Base-by-base conservation (phyloP, 2,113 vertebrate genomes). In the Anthoscopus minutus region DNA sequence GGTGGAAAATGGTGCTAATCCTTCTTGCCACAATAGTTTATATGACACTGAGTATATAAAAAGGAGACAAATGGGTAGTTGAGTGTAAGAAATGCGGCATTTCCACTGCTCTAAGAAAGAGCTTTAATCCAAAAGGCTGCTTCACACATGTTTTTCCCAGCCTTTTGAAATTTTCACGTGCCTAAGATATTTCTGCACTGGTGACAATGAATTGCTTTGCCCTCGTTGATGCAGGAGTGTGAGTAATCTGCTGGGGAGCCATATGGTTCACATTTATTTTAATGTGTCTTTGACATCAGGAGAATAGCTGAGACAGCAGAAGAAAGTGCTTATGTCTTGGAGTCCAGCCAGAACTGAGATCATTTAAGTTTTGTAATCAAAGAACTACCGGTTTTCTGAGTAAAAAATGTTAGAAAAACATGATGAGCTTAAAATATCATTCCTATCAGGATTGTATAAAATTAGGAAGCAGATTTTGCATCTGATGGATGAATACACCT, bases 191-290 rank as follows among this genome's bases (percentile, higher is more conserved):
- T 97, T 97, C 96, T 95, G 89, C 4, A 0, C 92, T 96, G 88
- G 95, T 96, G 97, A 97, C 98, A 98, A 98, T 98, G 97, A 98
- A 97, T 97, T 97, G 97, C 96, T 97, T 98, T 98, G 97, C 98
- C 96, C 97, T 98, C 95, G 88, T 91, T 89, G 96, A 95, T 98
- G 95, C 91, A 91, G 86, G 92, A 96, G 95, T 77, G 30, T 35
- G 90, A 86, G 96, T 91, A 93, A 96, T 97, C 95, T 97, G 97
- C 97, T 66, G 96, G 65, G 96, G 92, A 98, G 97, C 97, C 99
- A 98, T 98, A 99, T 98, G 98, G 98, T 98, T 98, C 97, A 97
- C 97, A 98, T 99, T 99, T 98, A 97, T 98, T 98, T 97, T 98
- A 98, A 97, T 98, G 97, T 98, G 97, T 97, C 97, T 98, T 98